These are phyloP conservation scores for Dreissena rostriformis DNA, from an alignment of 1,140 invertebrate genomes.

Conservation along the genomic window DNA sequence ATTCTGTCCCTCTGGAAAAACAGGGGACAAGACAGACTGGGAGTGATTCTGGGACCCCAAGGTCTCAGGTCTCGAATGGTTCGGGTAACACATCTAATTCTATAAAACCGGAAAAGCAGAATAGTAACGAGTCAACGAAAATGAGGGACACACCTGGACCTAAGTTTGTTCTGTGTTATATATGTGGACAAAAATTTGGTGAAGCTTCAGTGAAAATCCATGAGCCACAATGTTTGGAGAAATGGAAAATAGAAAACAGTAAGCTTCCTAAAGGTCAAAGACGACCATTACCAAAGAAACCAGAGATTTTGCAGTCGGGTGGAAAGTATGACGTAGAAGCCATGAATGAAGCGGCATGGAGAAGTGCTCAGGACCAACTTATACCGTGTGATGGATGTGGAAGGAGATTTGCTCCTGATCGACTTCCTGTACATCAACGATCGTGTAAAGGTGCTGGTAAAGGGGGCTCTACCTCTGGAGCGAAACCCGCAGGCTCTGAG, in stretches of 20 bases:
- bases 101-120: not conserved
- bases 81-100: constrained; percentile 1
- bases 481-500: not conserved
- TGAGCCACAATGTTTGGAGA: constrained; percentile 89
- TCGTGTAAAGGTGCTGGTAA: constrained; percentile 82
- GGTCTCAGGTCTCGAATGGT: not conserved
- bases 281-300: constrained; percentile 85
- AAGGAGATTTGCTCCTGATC: constrained; percentile 88
- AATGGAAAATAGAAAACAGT: constrained; percentile 88
- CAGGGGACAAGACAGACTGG: constrained; percentile 20
- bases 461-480: constrained; percentile 41
- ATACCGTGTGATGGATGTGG: constrained; percentile 87
- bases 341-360: constrained; percentile 79
- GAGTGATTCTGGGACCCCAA: not conserved
- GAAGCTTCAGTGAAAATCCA: constrained; percentile 87
- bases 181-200: constrained; percentile 87
- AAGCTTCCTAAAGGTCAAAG: constrained; percentile 85
- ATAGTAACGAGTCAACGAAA: constrained; percentile 12
- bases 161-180: constrained; percentile 86
- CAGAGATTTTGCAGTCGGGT: constrained; percentile 80
- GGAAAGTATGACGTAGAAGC: constrained; percentile 74
- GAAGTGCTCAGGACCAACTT: constrained; percentile 83
- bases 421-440: constrained; percentile 86
- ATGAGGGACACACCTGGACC: constrained; percentile 60
- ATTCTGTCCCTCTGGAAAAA: constrained; percentile 49